Evolutionary conservation across 2,113 vertebrate genomes (phyloP).

Genomic region (Potamarius usumacintae): DNA sequence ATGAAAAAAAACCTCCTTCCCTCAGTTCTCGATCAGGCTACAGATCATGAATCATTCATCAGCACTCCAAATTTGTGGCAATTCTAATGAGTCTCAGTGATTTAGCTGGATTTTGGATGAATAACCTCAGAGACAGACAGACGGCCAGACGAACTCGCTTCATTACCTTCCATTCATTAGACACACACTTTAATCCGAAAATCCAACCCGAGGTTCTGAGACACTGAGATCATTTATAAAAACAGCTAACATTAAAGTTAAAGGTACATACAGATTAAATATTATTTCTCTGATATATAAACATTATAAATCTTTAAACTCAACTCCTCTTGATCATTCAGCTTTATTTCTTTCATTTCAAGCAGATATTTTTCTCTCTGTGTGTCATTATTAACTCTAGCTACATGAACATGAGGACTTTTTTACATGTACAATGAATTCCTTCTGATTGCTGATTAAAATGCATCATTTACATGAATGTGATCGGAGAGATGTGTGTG

Average conservation of each 20-base stretch:
- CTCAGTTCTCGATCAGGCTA: slow-evolving; percentile 37
- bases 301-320: neutral
- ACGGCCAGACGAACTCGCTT: slow-evolving; percentile 7
- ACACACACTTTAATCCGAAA: neutral
- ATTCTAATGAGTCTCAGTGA: slow-evolving; percentile 14
- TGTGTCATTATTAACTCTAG: neutral
- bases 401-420: too few species aligned
- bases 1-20: slow-evolving; percentile 50
- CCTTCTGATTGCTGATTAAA: too few species aligned
- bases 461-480: too few species aligned
- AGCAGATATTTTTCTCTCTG: neutral
- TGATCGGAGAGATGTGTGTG: too few species aligned
- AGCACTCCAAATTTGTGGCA: slow-evolving; percentile 23
- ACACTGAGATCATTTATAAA: neutral
- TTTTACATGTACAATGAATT: too few species aligned
- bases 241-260: neutral
- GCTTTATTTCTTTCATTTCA: neutral
- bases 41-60: slow-evolving; percentile 33
- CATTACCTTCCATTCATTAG: slow-evolving; percentile 32
- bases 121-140: slow-evolving; percentile 11
- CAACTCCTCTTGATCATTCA: neutral
- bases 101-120: slow-evolving; percentile 28
- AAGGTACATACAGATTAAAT: neutral
- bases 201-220: neutral
- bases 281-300: neutral